Base-by-base conservation (phyloP, 2,797 vertebrate genomes). In the Nyctalus aviator region DNA sequence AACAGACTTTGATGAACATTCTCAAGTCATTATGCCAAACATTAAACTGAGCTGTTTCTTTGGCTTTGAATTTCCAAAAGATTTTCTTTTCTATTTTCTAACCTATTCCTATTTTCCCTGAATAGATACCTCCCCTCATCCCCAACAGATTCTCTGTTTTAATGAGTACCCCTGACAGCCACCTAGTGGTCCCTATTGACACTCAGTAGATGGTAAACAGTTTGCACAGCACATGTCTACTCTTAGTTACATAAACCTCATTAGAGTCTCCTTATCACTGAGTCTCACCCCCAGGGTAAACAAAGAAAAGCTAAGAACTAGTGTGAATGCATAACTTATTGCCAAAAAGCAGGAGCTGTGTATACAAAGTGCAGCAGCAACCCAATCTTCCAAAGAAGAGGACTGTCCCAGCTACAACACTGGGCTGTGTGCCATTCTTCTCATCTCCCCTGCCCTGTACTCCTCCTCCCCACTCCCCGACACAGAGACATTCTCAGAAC, bases 161-260 rank as follows among this genome's bases (percentile, higher is more conserved):
- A 84, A 72, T 30, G 71, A 79, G 27, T 72, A 46, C 79, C 35
- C 91, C 87, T 79, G 41, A 84, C 89, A 85, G 77, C 59, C n/a
- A 48, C 57, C 44, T 44, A 69, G 25, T 50, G 79, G 46, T 27
- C 35, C 55, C 48, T 30, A 8, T 2, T 55, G 89, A 91, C 76
- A 48, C 59, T 95, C 66, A 89, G 79, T 44, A 46, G 57, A 73
- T 46, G 75, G 83, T 91, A 94, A 94, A 93, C 79, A 94, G 30
- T 94, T 95, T 92, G 53, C 75, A 75, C 5, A 64, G 75, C 77
- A 75, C 83, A 62, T 46, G 90, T 88, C 85, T 17, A 59, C 89
- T 62, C 44, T 69, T 73, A 68, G 82, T 95, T 94, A 93, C 27
- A 92, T 23, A 88, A 95, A n/a, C 59, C 71, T 95, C 95, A 95